Base-by-base conservation (phyloP, 2,888 invertebrate genomes). In the Spilosoma lubricipeda region DNA sequence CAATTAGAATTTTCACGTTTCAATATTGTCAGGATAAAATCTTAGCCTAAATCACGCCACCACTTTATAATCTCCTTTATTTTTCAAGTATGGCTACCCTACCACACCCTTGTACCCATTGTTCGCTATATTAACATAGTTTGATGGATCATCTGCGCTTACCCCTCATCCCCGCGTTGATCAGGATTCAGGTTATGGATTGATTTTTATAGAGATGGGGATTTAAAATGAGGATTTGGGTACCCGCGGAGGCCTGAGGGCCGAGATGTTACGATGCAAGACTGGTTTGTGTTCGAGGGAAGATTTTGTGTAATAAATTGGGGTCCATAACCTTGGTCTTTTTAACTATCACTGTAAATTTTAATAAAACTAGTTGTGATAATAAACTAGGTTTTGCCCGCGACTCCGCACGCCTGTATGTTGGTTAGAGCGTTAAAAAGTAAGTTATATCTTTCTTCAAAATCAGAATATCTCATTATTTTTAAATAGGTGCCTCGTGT, bases 111-210 rank as follows among this genome's bases (percentile, higher is more conserved):
- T 70, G 69, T 67, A 73, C 75, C 78, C 42, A 79, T 82, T 84
- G 83, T 69, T 76, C 52, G 79, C 77, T 81, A 86, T 85, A 93
- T 93, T 92, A 92, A 85, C 92, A 92, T 91, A 92, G 90, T 91
- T 90, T 91, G 93, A 93, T 91, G 87, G 92, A 92, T 91, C 90
- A 89, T 87, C 88, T 63, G 30, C 27, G 63, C 63, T 63, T 70
- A 70, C 70, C 88, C 83, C 77, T 48, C 75, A 77, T 78, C 56
- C 71, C 56, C 56, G 30, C 36, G 83, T 85, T 83, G 85, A 89
- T 87, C 85, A 81, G 86, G 86, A 88, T 88, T 85, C 85, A 70
- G 77, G 88, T 88, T 90, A 90, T 90, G 85, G 91, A 93, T 93
- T 91, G 92, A 92, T 92, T 92, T 84, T 90, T 90, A 90, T 90